Evolutionary conservation across 2,888 invertebrate genomes (phyloP).

Genomic region (Melieria picta): DNA sequence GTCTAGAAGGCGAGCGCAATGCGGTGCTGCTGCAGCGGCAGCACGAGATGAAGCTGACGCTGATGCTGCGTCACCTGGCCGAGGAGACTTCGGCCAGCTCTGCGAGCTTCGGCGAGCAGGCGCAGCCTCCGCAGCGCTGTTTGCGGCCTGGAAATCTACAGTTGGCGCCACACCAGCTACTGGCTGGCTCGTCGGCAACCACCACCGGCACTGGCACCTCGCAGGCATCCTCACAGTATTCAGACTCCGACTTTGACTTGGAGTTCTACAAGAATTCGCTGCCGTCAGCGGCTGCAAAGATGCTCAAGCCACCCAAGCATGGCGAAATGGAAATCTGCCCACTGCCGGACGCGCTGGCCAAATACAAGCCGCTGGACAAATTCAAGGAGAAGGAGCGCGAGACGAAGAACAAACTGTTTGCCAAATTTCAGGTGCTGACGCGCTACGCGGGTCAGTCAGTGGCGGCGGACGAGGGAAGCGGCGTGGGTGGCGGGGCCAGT

Average conservation of each 20-base stretch:
- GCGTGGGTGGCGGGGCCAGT: conserved; percentile 11
- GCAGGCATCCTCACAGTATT: conserved; percentile 41
- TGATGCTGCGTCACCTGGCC: conserved; percentile 71
- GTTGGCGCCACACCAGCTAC: conserved; percentile 32
- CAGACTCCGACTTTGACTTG: conserved; percentile 59
- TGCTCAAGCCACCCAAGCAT: conserved; percentile 51
- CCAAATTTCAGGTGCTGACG: conserved; percentile 68
- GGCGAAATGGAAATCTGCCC: conserved; percentile 59
- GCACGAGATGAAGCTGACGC: conserved; percentile 73
- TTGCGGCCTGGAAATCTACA: conserved; percentile 39
- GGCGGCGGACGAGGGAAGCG: conserved; percentile 9
- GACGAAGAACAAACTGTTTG: conserved; percentile 68
- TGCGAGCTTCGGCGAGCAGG: conserved; percentile 52
- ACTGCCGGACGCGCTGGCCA: conserved; percentile 52
- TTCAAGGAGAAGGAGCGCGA: conserved; percentile 67
- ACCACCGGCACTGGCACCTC: conserved; percentile 18
- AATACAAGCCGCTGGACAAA: conserved; percentile 63
- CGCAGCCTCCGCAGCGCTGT: conserved; percentile 34
- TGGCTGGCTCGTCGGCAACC: conserved; percentile 39
- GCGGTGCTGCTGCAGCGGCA: conserved; percentile 72
- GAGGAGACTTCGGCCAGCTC: conserved; percentile 68
- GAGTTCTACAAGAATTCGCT: conserved; percentile 57
- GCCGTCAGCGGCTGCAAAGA: conserved; percentile 42
- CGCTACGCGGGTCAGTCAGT: conserved; percentile 57
- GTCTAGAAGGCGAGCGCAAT: conserved; percentile 73